These are phyloP conservation scores for Tarsius wallacei DNA, from an alignment of 2,797 vertebrate species.

Conservation along the genomic window DNA sequence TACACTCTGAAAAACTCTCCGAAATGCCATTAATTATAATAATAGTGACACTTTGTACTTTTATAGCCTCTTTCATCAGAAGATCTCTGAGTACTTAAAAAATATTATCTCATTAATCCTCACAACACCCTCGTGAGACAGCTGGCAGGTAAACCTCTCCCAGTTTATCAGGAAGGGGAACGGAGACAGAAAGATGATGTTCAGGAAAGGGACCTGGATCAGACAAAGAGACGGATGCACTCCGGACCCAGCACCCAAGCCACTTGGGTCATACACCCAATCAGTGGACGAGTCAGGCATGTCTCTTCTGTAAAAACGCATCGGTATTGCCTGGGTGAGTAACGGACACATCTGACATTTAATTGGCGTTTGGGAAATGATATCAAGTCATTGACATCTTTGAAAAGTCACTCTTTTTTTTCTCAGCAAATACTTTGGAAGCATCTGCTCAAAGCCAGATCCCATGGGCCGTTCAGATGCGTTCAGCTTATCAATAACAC, in stretches of 20 bases:
- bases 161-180: conserved; percentile 15
- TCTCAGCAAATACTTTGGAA: neutral
- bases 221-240: fast-evolving
- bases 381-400: neutral
- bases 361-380: neutral
- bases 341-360: fast-evolving
- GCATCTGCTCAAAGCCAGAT: fast-evolving
- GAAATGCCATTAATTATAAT: conserved; percentile 83
- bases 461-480: fast-evolving
- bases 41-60: conserved; percentile 84
- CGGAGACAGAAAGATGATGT: neutral
- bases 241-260: fast-evolving
- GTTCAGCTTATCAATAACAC: neutral
- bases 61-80: conserved; percentile 85
- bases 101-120: conserved; percentile 85
- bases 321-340: fast-evolving
- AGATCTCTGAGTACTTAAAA: conserved; percentile 83
- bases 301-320: fast-evolving
- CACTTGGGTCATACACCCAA: fast-evolving
- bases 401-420: neutral
- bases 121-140: conserved; percentile 75
- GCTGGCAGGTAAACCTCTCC: conserved; percentile 76
- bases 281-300: fast-evolving
- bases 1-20: conserved; percentile 68
- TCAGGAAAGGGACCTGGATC: neutral